Evolutionary conservation across 2,113 vertebrate genomes (phyloP).

Genomic region (Cochlearius cochlearius): DNA sequence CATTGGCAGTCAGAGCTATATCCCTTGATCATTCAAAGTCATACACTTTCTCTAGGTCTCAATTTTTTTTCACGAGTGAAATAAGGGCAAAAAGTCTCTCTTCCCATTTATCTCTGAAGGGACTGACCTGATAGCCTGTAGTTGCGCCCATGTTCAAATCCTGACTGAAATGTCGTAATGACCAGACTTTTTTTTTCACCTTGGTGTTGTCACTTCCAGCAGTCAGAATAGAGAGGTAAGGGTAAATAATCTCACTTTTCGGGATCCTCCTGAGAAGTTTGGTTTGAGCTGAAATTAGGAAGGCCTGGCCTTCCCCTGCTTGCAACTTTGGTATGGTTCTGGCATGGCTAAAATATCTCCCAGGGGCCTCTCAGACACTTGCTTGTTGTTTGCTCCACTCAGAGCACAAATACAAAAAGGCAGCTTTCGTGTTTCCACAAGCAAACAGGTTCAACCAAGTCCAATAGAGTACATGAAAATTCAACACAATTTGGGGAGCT

Average conservation of each 20-base stretch:
- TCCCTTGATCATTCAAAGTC: not conserved
- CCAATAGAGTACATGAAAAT: not conserved
- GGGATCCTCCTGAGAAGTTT: not conserved
- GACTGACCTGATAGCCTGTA: not conserved
- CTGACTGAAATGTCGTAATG: not conserved
- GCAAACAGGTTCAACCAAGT: not conserved
- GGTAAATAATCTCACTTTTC: not conserved
- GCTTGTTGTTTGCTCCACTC: not conserved
- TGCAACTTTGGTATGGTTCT: not conserved
- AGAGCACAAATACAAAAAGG: not conserved
- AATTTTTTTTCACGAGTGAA: not conserved
- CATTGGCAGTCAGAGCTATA: not conserved
- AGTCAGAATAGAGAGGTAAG: not conserved
- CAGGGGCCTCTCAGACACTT: fast-evolving
- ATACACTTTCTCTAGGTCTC: not conserved
- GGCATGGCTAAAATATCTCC: not conserved
- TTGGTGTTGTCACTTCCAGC: not conserved
- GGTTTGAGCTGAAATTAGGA: not conserved
- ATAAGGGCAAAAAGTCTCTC: not conserved
- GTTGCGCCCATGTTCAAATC: not conserved
- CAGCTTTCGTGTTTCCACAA: not conserved
- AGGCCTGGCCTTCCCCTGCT: not conserved
- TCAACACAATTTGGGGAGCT: not conserved
- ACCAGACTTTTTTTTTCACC: not conserved
- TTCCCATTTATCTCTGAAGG: not conserved